These are phyloP conservation scores for Acomys russatus DNA, from an alignment of 2,797 vertebrate species.

Conservation along the genomic window DNA sequence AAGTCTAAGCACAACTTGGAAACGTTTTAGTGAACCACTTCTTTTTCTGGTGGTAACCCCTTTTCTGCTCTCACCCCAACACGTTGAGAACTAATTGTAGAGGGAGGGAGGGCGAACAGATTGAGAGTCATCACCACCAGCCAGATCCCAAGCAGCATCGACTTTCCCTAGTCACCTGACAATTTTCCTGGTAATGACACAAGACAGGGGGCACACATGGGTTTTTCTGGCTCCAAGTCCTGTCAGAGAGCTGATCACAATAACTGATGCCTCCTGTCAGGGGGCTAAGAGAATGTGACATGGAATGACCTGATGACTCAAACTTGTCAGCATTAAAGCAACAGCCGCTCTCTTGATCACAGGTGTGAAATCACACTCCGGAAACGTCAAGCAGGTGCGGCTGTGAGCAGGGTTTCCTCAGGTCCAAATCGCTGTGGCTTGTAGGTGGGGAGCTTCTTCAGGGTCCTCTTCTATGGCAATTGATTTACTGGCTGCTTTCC, in stretches of 20 bases:
- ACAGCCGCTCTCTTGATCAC: slow-evolving; percentile 41
- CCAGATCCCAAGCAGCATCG: neutral
- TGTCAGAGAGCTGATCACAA: neutral
- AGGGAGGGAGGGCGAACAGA: neutral
- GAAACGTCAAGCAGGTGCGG: neutral
- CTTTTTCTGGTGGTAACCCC: neutral
- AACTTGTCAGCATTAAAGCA: slow-evolving; percentile 50
- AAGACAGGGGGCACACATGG: neutral
- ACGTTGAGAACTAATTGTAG: neutral
- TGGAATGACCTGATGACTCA: neutral
- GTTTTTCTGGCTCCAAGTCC: rapidly evolving
- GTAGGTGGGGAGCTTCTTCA: slow-evolving; percentile 46
- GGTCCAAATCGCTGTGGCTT: slow-evolving; percentile 32
- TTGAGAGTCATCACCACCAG: neutral
- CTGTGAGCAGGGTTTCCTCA: slow-evolving; percentile 1
- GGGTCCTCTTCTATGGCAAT: slow-evolving; percentile 47
- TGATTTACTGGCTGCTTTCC: neutral
- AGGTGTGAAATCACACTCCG: neutral
- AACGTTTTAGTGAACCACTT: neutral
- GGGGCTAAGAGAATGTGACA: neutral
- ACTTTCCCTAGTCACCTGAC: neutral
- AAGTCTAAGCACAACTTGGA: neutral
- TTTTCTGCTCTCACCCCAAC: neutral
- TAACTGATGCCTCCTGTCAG: neutral
- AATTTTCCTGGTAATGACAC: neutral